Conservation (phyloP, 2,888 invertebrate genomes). For the Opisthograptis luteolata region DNA sequence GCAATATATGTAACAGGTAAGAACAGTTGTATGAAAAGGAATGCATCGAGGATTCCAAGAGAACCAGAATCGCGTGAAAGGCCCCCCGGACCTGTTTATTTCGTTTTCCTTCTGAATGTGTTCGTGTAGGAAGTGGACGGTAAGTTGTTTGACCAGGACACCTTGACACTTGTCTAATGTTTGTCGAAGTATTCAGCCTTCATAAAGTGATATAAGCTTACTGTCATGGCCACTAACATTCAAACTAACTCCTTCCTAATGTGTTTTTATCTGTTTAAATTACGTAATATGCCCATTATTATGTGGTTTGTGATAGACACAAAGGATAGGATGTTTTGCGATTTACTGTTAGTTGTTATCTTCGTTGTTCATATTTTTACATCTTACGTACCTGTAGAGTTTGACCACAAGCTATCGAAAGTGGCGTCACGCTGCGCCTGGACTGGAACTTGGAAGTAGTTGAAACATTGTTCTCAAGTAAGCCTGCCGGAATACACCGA, state of each 20-base stretch:
- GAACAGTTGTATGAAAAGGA: background rate
- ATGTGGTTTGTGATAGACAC: no score
- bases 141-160: constrained; percentile 36
- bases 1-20: background rate
- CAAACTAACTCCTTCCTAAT: constrained; percentile 23
- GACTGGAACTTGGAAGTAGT: no score
- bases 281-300: constrained; percentile 1
- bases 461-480: no score
- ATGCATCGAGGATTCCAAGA: constrained; percentile 3
- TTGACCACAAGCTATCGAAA: no score
- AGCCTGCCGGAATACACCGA: no score
- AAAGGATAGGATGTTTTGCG: no score
- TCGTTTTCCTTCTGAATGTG: constrained; percentile 23
- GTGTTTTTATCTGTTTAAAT: constrained; percentile 19
- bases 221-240: no score
- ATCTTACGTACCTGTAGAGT: no score
- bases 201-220: constrained; percentile 24
- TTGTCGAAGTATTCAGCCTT: constrained; percentile 22
- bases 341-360: no score
- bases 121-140: constrained; percentile 27
- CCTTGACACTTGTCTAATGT: constrained; percentile 35
- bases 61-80: constrained; percentile 22
- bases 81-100: constrained; percentile 17
- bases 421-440: no score
- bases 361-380: no score